Percentiles rank a stretch among this genome's conserved stretches.
These are phyloP conservation scores for Malacoctenus gilli DNA, from an alignment of 2,797 vertebrate genomes.

Conservation along the genomic window DNA sequence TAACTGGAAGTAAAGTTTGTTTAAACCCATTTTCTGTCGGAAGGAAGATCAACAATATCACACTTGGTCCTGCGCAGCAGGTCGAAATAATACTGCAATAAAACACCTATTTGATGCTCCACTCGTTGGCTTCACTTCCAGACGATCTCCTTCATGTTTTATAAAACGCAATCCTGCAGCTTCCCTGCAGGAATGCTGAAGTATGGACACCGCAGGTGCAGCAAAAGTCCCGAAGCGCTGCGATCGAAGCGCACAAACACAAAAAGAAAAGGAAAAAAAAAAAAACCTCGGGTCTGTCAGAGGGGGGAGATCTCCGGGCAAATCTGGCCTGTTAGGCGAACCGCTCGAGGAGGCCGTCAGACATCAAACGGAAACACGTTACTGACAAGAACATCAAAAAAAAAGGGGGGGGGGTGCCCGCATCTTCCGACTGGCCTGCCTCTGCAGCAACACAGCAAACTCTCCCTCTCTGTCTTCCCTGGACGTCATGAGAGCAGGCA, in stretches of 20 bases:
- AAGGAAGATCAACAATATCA: not conserved
- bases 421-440: constrained; percentile 8
- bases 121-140: not conserved
- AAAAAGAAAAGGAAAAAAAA: no score
- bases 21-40: no score
- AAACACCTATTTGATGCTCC: not conserved
- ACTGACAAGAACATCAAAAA: constrained; percentile 46
- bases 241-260: constrained; percentile 4
- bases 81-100: not conserved
- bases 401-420: no score
- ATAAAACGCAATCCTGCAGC: not conserved
- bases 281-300: no score
- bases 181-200: not conserved
- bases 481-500: not conserved
- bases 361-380: constrained; percentile 47
- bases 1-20: no score
- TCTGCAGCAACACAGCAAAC: constrained; percentile 8
- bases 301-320: no score
- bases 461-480: constrained; percentile 16
- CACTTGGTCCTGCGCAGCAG: no score
- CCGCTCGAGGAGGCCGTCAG: no score
- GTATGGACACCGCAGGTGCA: not conserved
- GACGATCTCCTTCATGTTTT: not conserved
- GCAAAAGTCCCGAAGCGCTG: not conserved
- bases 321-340: no score